These are phyloP conservation scores for Procambarus virginalis DNA, from an alignment of 1,140 invertebrate species.

Conservation along the genomic window DNA sequence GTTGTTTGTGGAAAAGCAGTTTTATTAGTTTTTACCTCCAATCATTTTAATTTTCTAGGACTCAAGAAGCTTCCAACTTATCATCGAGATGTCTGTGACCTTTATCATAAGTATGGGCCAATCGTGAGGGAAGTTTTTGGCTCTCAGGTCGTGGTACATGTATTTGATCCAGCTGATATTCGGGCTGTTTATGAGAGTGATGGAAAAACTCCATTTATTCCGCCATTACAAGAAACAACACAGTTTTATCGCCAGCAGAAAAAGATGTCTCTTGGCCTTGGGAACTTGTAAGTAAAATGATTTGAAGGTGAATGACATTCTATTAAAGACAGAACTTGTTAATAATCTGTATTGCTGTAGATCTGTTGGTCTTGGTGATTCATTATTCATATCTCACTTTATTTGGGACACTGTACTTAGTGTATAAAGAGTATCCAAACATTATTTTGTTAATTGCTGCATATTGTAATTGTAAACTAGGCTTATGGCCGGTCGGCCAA, in stretches of 20 bases:
- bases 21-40: background rate
- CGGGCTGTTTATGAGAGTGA: constrained; percentile 74
- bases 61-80: constrained; percentile 47
- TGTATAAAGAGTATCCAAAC: too few species aligned
- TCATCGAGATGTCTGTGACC: constrained; percentile 71
- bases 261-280: constrained; percentile 76
- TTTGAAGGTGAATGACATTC: too few species aligned
- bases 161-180: constrained; percentile 76
- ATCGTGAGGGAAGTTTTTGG: constrained; percentile 72
- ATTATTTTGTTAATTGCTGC: too few species aligned
- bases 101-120: constrained; percentile 71
- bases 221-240: constrained; percentile 76
- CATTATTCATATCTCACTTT: too few species aligned
- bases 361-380: too few species aligned
- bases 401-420: too few species aligned
- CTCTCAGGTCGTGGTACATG: constrained; percentile 73
- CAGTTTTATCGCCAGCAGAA: constrained; percentile 76
- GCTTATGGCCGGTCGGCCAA: too few species aligned
- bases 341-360: too few species aligned
- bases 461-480: too few species aligned
- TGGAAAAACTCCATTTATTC: constrained; percentile 76
- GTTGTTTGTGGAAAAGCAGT: background rate
- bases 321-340: too few species aligned
- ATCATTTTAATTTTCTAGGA: constrained; percentile 10
- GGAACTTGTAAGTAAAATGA: constrained; percentile 73